Conservation (phyloP, 1,140 invertebrate species). For the Caenorhabditis inopinata region DNA sequence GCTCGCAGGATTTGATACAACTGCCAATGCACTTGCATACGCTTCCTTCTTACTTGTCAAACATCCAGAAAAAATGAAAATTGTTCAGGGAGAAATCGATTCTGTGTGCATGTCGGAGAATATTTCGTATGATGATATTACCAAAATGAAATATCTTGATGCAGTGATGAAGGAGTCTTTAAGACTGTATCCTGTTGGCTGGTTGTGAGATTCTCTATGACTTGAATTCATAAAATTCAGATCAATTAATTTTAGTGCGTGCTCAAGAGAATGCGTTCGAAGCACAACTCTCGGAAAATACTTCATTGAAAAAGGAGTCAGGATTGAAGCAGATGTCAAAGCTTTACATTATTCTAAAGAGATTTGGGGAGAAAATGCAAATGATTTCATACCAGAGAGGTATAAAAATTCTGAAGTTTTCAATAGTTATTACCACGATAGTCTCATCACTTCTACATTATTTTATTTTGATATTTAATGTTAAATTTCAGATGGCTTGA, state of each 20-base stretch:
- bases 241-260: slow-evolving; percentile 43
- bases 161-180: slow-evolving; percentile 67
- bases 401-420: too few relatives aligned
- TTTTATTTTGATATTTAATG: not conserved
- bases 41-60: slow-evolving; percentile 66
- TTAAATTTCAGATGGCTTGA: slow-evolving; percentile 20
- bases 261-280: slow-evolving; percentile 57
- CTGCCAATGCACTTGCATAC: slow-evolving; percentile 66
- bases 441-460: too few relatives aligned
- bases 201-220: slow-evolving; percentile 25
- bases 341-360: slow-evolving; percentile 63
- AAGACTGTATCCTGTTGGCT: slow-evolving; percentile 65
- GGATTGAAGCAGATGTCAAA: slow-evolving; percentile 66
- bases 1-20: slow-evolving; percentile 68
- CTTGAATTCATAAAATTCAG: not conserved
- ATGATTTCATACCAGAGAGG: slow-evolving; percentile 38
- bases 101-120: not conserved
- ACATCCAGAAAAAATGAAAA: slow-evolving; percentile 67
- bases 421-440: too few relatives aligned
- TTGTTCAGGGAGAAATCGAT: slow-evolving; percentile 65
- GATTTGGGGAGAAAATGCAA: slow-evolving; percentile 58
- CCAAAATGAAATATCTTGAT: slow-evolving; percentile 65
- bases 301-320: slow-evolving; percentile 65
- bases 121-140: slow-evolving; percentile 38
- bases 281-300: slow-evolving; percentile 57